These are phyloP conservation scores for Eciton burchellii DNA, from an alignment of 1,140 invertebrate species.

Conservation along the genomic window DNA sequence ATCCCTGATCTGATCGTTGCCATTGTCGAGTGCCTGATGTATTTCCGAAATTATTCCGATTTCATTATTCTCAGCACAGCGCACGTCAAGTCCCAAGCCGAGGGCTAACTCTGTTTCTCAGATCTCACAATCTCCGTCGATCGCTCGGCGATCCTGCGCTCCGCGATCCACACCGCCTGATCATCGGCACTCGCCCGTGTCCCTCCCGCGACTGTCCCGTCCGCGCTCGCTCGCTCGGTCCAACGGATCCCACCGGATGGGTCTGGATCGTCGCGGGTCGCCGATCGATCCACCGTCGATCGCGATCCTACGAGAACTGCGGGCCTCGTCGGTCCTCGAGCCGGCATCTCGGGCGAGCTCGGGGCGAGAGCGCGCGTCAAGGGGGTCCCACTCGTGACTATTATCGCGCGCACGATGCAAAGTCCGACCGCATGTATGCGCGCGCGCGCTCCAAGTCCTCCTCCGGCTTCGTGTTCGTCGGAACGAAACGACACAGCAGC, in stretches of 20 bases:
- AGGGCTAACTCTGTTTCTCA: too few species aligned
- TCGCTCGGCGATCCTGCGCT: neutral
- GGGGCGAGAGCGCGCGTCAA: conserved; percentile 59
- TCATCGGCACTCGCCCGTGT: neutral
- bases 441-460: conserved; percentile 51
- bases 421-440: conserved; percentile 27
- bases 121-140: neutral
- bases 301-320: conserved; percentile 64
- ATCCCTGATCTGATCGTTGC: too few species aligned
- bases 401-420: conserved; percentile 78
- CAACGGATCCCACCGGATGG: neutral
- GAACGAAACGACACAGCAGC: conserved; percentile 66
- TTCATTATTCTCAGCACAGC: too few species aligned
- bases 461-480: conserved; percentile 56
- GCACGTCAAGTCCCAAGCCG: too few species aligned
- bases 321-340: conserved; percentile 26
- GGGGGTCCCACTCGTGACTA: conserved; percentile 74
- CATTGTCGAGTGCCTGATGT: too few species aligned
- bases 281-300: conserved; percentile 68
- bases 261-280: conserved; percentile 32
- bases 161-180: neutral
- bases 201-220: neutral
- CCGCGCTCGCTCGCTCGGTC: neutral
- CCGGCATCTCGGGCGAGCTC: conserved; percentile 43
- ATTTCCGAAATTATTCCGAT: too few species aligned